Evolutionary conservation across 2,797 vertebrate species (phyloP), one percentile per base, ranked within the genome.

Genomic region (Pampus argenteus): DNA sequence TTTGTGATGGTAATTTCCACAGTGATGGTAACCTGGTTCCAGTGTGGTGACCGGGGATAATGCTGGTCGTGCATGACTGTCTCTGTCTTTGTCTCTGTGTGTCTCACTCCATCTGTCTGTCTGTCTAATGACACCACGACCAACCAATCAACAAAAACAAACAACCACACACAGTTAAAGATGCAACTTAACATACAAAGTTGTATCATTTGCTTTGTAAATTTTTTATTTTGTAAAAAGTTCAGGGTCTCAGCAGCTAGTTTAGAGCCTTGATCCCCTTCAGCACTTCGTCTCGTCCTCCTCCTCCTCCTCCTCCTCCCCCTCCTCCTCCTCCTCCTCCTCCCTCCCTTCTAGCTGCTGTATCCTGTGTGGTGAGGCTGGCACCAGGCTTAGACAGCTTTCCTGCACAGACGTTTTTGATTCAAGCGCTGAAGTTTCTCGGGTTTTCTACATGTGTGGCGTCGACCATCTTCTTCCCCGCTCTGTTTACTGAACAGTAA

Each of bases 401-500:
- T 85, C 81, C 83, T 79, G 76, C 81, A 75, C 89, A 89, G 80
- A 91, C 79, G 79, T 63, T 93, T 88, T 82, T 74, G 66, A 89
- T 89, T 87, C 44, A 50, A 59, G 54, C 2, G 4, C 66, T 70
- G 63, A 42, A 58, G 67, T 82, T 88, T 76, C 74, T 79, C 3
- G 52, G 79, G 64, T 88, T 91, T 29, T 45, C 85, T 48, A 75
- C 76, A 85, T 88, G 89, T 91, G 90, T 85, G 90, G 86, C 71
- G 51, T 74, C 40, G 74, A 85, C 81, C 85, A 45, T 90, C 88
- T 75, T 89, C 80, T 76, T 86, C 79, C 63, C 78, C 9, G 31
- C 54, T 84, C 75, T 92, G 88, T 92, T 93, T 91, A 92, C 82
- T 44, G 82, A 88, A 61, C 79, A 82, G 85, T 86, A 81, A 91